Evolutionary conservation across 2,888 invertebrate genomes (phyloP).

Genomic region (Tubulanus polymorphus): DNA sequence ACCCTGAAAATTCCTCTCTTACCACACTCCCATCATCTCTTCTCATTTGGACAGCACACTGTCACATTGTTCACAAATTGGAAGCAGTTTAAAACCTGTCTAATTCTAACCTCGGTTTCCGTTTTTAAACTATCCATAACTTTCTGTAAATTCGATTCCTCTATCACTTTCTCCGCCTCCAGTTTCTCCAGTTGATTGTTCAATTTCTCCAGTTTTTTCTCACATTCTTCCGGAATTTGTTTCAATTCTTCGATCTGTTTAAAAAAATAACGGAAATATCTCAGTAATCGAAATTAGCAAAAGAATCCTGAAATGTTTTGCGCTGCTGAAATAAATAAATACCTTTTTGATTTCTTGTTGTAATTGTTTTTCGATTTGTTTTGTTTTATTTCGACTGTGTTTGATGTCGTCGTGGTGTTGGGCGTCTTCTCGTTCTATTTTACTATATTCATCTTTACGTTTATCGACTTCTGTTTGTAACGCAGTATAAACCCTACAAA

Average conservation of each 20-base stretch:
- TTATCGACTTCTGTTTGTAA: too few relatives aligned
- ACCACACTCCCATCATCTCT: too few relatives aligned
- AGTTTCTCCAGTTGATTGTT: constrained; percentile 57
- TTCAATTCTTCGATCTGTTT: constrained; percentile 62
- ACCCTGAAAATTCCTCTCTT: too few relatives aligned
- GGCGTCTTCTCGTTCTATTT: constrained; percentile 65
- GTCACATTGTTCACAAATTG: too few relatives aligned
- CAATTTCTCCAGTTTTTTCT: constrained; percentile 62
- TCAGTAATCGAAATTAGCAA: too few relatives aligned
- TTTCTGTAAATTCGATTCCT: constrained; percentile 55
- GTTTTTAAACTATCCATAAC: constrained; percentile 65
- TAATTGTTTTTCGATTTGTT: constrained; percentile 68
- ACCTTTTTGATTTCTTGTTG: constrained; percentile 56
- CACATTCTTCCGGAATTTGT: constrained; percentile 70
- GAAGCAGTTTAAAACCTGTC: too few relatives aligned
- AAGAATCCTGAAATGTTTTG: not conserved
- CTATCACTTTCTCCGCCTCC: constrained; percentile 59
- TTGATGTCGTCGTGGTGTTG: constrained; percentile 53
- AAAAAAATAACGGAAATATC: not conserved
- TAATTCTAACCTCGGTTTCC: constrained; percentile 62
- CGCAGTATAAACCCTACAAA: not conserved
- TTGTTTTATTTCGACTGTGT: constrained; percentile 67
- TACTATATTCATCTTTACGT: constrained; percentile 62
- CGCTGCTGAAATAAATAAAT: not conserved
- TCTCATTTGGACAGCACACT: too few relatives aligned